Evolutionary conservation across 35 echinoderm and acorn worm species (phyloP), one percentile per base, ranked within the genome.

Genomic region (Antedon bifida): DNA sequence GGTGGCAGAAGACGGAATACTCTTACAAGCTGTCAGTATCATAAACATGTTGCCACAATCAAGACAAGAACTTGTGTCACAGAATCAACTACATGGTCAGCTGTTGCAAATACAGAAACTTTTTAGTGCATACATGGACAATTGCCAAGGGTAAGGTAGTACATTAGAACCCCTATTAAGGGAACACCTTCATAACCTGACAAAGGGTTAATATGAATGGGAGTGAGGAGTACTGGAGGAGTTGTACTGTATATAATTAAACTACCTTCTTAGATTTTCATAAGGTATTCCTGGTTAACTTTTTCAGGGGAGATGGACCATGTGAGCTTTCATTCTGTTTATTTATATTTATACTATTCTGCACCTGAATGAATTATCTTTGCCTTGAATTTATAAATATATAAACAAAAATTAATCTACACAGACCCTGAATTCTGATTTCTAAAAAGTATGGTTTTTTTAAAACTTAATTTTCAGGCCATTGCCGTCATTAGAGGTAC

Each of bases 11-110:
- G 30, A 36, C 35, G 51, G 89, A 9, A n/a, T 86, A 10, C 39
- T 55, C 7, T 26, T 75, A 13, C 77, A 73, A 75, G 74, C 82
- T 0, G 42, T 33, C 0, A 30, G 83, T 21, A 74, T 96, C 39
- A 34, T 96, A 13, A 32, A 80, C 30, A 35, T 31, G 1, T 56
- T 96, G 21, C 89, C 93, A 23, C 7, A 30, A 34, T 45, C 19
- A 23, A 23, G 73, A 11, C 33, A 78, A 21, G 33, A 84, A 21
- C 32, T 79, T 7, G 73, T 46, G 26, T 75, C 74, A 17, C 84
- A 86, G 28, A 84, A 91, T 45, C 88, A 91, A 45, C 83, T 96
- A 36, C 93, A 96, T 84, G 93, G 93, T 33, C 42, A 84, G 30
- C 51, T 96, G 13, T 51, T 96, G 11, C 74, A 88, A 73, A 44